Conservation (phyloP, 2,888 invertebrate species). For the Brenthis hecate region DNA sequence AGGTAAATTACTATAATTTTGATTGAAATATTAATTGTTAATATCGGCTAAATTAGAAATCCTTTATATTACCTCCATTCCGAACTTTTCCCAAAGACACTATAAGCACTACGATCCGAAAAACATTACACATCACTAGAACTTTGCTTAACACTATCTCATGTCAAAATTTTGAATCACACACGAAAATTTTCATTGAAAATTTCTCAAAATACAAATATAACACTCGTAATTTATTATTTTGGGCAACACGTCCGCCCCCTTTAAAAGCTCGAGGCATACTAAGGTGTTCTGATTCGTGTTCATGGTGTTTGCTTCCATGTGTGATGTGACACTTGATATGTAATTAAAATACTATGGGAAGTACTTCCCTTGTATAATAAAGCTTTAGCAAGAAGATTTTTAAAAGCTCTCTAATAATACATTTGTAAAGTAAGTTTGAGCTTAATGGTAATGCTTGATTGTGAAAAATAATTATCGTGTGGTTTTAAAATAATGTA, state of each 20-base stretch:
- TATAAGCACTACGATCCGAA: slow-evolving; percentile 56
- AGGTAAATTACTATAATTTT: no score
- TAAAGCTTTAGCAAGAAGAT: not conserved
- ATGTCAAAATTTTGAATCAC: slow-evolving; percentile 16
- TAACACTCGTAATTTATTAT: slow-evolving; percentile 24
- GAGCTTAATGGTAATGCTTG: no score
- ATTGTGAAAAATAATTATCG: no score
- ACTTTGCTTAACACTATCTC: slow-evolving; percentile 32
- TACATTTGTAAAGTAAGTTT: no score
- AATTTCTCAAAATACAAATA: slow-evolving; percentile 5
- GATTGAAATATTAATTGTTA: no score
- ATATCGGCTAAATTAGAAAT: not conserved
- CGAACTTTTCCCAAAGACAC: slow-evolving; percentile 58
- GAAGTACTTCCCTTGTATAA: slow-evolving; percentile 22
- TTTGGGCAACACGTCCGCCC: slow-evolving; percentile 37
- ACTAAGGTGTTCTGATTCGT: slow-evolving; percentile 49
- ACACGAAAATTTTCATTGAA: not conserved
- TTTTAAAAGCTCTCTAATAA: not conserved
- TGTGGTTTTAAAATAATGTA: no score
- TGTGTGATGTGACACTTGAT: slow-evolving; percentile 18
- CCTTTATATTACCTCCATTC: slow-evolving; percentile 61
- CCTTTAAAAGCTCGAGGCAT: slow-evolving; percentile 46
- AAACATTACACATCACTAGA: slow-evolving; percentile 64
- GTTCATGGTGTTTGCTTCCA: slow-evolving; percentile 33
- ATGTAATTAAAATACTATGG: slow-evolving; percentile 24